Conservation (phyloP, 2,888 invertebrate species). For the Polydrusus pterygomalis region DNA sequence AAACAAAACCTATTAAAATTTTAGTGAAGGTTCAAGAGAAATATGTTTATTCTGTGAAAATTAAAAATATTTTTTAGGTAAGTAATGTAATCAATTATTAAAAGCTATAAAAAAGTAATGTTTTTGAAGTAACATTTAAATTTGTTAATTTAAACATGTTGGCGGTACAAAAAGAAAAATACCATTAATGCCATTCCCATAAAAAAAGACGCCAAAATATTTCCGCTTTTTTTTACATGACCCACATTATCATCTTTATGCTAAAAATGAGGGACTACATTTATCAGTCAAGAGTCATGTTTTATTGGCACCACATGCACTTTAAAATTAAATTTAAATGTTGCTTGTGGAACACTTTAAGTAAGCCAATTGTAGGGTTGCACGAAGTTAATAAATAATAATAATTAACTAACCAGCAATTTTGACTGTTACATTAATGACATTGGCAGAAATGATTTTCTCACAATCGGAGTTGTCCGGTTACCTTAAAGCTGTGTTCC, state of each 20-base stretch:
- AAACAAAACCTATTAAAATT: no score
- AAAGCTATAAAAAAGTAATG: neutral
- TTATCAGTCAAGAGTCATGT: no score
- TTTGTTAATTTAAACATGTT: neutral
- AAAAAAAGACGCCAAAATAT: neutral
- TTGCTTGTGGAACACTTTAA: neutral
- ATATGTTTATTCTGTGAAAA: neutral
- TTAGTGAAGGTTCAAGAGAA: conserved; percentile 6
- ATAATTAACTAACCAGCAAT: no score
- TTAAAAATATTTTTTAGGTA: conserved; percentile 7
- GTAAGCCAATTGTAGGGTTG: no score
- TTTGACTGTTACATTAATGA: no score
- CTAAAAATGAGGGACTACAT: neutral
- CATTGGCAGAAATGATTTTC: no score
- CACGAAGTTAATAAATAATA: no score
- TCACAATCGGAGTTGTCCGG: no score
- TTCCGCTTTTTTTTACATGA: neutral
- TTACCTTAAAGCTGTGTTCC: no score
- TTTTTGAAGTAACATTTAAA: conserved; percentile 15
- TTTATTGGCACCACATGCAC: no score
- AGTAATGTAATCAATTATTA: neutral
- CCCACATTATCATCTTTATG: neutral
- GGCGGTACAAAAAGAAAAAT: conserved; percentile 3
- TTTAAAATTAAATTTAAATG: neutral
- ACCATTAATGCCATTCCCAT: conserved; percentile 1